Percentiles rank a stretch among this genome's conserved stretches.
Evolutionary conservation across 2,888 invertebrate genomes (phyloP).

Genomic region (Melanophora roralis): DNA sequence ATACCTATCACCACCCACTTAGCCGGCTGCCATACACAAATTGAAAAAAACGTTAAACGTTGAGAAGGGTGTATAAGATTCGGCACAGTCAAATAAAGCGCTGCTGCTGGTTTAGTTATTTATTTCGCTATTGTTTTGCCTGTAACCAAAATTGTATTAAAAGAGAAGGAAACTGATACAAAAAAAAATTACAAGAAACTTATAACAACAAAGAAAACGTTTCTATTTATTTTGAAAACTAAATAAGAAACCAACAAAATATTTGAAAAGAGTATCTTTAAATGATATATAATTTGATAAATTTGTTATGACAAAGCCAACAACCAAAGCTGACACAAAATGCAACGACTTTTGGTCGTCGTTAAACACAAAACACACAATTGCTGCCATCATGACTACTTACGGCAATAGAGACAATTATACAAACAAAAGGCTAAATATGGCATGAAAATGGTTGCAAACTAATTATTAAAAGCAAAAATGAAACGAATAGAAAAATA

Average conservation of each 20-base stretch:
- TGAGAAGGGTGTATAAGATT: too few relatives aligned
- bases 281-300: conserved; percentile 58
- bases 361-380: background rate
- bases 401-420: conserved; percentile 34
- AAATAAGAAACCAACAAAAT: conserved; percentile 15
- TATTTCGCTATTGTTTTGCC: background rate
- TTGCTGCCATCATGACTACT: conserved; percentile 1
- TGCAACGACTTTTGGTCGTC: background rate
- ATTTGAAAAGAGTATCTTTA: conserved; percentile 19
- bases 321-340: conserved; percentile 37
- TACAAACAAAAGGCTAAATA: conserved; percentile 34
- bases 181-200: conserved; percentile 31
- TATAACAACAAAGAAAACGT: conserved; percentile 41
- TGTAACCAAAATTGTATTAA: conserved; percentile 20
- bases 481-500: background rate
- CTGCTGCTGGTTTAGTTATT: too few relatives aligned
- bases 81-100: too few relatives aligned
- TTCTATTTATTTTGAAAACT: conserved; percentile 20
- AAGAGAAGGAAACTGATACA: conserved; percentile 7
- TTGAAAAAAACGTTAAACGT: too few relatives aligned
- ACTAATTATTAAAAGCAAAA: conserved; percentile 29
- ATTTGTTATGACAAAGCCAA: conserved; percentile 56
- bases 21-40: too few relatives aligned
- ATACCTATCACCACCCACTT: too few relatives aligned
- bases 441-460: conserved; percentile 39